Base-by-base conservation (phyloP, 2,888 invertebrate species). In the Tachina fera region DNA sequence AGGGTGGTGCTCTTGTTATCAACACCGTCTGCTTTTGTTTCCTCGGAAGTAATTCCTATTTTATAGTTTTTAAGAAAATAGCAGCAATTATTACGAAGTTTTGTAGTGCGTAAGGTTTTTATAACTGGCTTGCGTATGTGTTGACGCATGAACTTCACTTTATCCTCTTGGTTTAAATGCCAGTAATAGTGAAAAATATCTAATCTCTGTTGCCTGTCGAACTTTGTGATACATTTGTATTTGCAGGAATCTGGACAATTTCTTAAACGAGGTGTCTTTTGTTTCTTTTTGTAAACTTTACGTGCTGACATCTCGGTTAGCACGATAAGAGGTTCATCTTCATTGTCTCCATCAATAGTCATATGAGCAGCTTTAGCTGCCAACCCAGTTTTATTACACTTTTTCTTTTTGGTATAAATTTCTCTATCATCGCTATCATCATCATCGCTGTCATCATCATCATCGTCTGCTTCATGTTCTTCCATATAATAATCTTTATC, bases 161-260 rank as follows among this genome's bases (percentile, higher is more conserved):
- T 87, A 10, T 86, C 81, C 3, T 80, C 87, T 60, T 67, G 61
- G n/a, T n/a, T 85, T 9, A 87, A 56, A 3, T 75, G 67, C 87
- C 87, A 87, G 71, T 81, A 88, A 47, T 83, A 85, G 10, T 56
- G 43, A 58, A 87, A 88, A 41, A 87, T 67, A n/a, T 83, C 67
- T 9, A 65, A 53, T 13, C 88, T 80, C 68, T 87, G 86, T 9
- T 70, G 56, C 16, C 77, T 60, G 19, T 68, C 70, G 41, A 87
- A 86, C 56, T 83, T 83, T 5, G 49, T 71, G 10, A 56, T 71
- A 39, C 88, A 88, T 67, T 88, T 88, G 53, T 87, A 87, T 63
- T 87, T 87, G 56, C 88, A 88, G 13, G 77, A 67, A 45, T 67
- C 56, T 13, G 77, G 71, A 22, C 88, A 88, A 49, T 47, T 60